Conservation (phyloP, 2,888 invertebrate species). For the Campoletis raptor region DNA sequence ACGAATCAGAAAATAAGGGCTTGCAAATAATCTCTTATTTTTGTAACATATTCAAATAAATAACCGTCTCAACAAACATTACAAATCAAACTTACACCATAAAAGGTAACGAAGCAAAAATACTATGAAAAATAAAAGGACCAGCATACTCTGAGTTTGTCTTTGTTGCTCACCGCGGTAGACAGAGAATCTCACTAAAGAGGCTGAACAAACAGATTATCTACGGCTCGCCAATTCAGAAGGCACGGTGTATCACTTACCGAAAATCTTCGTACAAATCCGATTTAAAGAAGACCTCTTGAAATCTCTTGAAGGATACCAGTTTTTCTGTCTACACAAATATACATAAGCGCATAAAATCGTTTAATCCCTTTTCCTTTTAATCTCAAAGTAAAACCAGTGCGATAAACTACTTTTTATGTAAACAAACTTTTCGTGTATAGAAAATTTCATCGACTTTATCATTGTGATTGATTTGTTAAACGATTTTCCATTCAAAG, state of each 20-base stretch:
- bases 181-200: constrained; percentile 33
- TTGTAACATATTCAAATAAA: background rate
- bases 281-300: constrained; percentile 54
- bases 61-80: background rate
- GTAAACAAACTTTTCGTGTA: background rate
- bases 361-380: constrained; percentile 28
- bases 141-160: constrained; percentile 1
- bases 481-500: background rate
- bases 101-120: constrained; percentile 21
- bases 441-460: background rate
- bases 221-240: constrained; percentile 49
- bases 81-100: constrained; percentile 14
- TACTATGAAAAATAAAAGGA: background rate
- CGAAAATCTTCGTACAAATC: constrained; percentile 62
- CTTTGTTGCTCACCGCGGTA: constrained; percentile 33
- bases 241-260: constrained; percentile 58
- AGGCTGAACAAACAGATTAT: constrained; percentile 62
- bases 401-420: constrained; percentile 12
- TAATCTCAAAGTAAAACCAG: constrained; percentile 13
- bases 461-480: background rate
- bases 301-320: constrained; percentile 46
- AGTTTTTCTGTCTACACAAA: constrained; percentile 29
- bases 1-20: background rate
- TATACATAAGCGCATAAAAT: constrained; percentile 39
- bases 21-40: background rate